Evolutionary conservation across 1,140 invertebrate genomes (phyloP).

Genomic region (Trypoxylus dichotomus): DNA sequence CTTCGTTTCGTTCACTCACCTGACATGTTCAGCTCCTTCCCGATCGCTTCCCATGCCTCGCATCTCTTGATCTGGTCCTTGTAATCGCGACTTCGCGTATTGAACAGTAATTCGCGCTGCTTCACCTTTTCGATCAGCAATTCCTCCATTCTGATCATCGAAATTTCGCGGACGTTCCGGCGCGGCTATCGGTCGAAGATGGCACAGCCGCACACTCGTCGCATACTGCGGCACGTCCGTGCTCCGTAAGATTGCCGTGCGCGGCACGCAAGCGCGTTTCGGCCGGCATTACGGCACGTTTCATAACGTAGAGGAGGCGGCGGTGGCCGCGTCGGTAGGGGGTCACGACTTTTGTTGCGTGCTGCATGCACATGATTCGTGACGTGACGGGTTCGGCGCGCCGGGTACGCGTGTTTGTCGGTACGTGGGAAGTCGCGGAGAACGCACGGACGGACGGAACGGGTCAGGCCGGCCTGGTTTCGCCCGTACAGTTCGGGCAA

Average conservation of each 20-base stretch:
- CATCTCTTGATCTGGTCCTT: conserved; percentile 1
- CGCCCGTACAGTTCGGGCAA: background rate
- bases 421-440: background rate
- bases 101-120: conserved; percentile 2
- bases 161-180: too few relatives aligned
- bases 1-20: background rate
- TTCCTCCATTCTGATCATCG: conserved; percentile 11
- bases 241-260: background rate
- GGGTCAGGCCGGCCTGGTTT: background rate
- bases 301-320: background rate
- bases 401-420: background rate
- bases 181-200: background rate
- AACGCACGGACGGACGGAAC: background rate
- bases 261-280: background rate
- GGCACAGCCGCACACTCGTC: background rate
- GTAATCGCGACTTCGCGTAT: conserved; percentile 2
- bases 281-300: background rate
- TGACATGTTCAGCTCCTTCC: conserved; percentile 17
- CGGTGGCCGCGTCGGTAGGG: background rate
- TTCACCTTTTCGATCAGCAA: background rate
- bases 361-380: conserved; percentile 14
- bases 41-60: conserved; percentile 6
- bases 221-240: conserved; percentile 11
- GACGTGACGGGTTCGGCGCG: background rate
- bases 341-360: conserved; percentile 6